Conservation (phyloP, 2,888 invertebrate species). For the Tromatobia lineatoria region DNA sequence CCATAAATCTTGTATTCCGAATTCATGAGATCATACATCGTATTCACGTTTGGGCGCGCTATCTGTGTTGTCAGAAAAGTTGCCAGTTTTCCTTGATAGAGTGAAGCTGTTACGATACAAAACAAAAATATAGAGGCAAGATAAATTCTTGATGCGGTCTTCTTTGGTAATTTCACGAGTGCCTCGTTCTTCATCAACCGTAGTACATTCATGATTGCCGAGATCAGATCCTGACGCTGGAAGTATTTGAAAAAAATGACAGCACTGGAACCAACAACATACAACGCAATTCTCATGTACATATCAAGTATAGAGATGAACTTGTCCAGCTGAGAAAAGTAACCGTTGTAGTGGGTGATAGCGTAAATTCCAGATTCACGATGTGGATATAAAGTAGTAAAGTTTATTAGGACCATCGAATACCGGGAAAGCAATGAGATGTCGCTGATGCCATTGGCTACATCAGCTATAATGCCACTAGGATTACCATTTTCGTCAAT, state of each 20-base stretch:
- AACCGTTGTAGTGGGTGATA: conserved; percentile 2
- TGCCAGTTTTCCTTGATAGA: conserved; percentile 6
- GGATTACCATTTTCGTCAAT: not conserved
- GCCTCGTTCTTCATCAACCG: not conserved
- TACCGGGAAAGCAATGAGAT: not conserved
- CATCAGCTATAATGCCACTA: not conserved
- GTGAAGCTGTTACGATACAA: not conserved
- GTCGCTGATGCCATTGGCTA: conserved; percentile 1
- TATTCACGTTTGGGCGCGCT: not conserved
- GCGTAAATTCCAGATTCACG: not conserved
- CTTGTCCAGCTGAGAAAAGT: not conserved
- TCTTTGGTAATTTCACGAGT: not conserved
- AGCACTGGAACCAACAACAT: not conserved
- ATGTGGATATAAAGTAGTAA: not conserved
- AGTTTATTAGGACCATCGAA: not conserved
- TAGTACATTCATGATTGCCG: not conserved
- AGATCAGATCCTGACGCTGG: not conserved
- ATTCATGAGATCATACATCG: not conserved
- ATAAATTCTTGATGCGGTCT: not conserved
- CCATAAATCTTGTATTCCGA: conserved; percentile 1
- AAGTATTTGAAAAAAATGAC: conserved; percentile 18
- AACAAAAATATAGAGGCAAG: not conserved
- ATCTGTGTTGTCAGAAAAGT: not conserved
- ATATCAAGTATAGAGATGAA: not conserved
- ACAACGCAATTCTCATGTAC: not conserved